phyloP scores from a whole-genome alignment of 2,888 invertebrate genomes.

The Augiades crinisus region DNA sequence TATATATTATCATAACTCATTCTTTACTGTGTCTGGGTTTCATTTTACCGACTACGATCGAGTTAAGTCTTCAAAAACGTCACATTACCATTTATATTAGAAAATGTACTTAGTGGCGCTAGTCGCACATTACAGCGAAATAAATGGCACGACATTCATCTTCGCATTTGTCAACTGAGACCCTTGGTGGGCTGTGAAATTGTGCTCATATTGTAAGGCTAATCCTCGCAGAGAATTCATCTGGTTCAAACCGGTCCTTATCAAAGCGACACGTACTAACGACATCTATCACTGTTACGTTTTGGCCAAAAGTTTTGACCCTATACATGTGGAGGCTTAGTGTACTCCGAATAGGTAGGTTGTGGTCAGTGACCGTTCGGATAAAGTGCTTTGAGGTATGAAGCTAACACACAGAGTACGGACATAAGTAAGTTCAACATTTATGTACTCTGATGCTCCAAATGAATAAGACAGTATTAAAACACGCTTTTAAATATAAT shows the following conservation, averaged over 20 bases:
- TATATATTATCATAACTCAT: conserved; percentile 18
- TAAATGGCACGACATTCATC: conserved; percentile 26
- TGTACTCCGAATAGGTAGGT: too few species aligned
- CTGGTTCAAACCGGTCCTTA: conserved; percentile 65
- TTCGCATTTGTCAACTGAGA: conserved; percentile 41
- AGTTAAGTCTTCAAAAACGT: conserved; percentile 53
- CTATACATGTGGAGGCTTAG: conserved; percentile 17
- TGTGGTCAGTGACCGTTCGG: too few species aligned
- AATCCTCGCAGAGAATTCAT: conserved; percentile 73
- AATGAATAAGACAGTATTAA: too few species aligned
- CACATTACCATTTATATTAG: conserved; percentile 73
- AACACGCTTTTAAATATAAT: too few species aligned
- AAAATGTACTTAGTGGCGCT: conserved; percentile 57
- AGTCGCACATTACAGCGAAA: conserved; percentile 24
- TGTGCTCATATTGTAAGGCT: conserved; percentile 77
- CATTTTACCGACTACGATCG: conserved; percentile 25
- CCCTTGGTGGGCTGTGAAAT: conserved; percentile 67
- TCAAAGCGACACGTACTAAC: conserved; percentile 54
- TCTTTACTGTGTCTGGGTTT: conserved; percentile 20
- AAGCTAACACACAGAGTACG: too few species aligned
- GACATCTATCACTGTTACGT: conserved; percentile 55
- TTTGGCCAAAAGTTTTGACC: conserved; percentile 37
- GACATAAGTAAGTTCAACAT: too few species aligned
- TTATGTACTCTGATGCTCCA: too few species aligned
- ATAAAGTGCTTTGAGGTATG: too few species aligned